Evolutionary conservation across 2,113 vertebrate species (phyloP).

Genomic region (Paratilapia polleni): DNA sequence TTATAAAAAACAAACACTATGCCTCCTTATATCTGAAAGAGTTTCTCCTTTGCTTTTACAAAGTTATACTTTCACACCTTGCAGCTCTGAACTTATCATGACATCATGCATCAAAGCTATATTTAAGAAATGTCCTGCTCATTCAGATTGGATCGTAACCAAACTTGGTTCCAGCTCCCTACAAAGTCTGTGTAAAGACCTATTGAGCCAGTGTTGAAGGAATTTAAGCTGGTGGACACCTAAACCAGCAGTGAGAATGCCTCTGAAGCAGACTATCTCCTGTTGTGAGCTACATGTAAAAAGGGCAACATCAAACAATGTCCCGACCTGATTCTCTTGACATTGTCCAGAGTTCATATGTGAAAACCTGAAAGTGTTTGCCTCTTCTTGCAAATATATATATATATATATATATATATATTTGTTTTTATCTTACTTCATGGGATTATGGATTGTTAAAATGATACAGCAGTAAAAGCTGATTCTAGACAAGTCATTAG

Average conservation of each 20-base stretch:
- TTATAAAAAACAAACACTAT: not conserved
- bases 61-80: not conserved
- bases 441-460: not conserved
- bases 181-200: not conserved
- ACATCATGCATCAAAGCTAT: not conserved
- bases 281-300: not conserved
- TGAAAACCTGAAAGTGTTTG: not conserved
- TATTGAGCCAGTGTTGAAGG: constrained; percentile 1
- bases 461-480: not conserved
- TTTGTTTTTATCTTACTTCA: not conserved
- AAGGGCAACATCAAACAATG: not conserved
- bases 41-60: not conserved
- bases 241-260: not conserved
- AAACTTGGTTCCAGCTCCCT: not conserved
- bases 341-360: not conserved
- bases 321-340: not conserved
- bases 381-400: not conserved
- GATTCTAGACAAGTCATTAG: not conserved
- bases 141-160: not conserved
- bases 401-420: too few relatives aligned
- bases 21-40: too few relatives aligned
- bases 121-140: constrained; percentile 8
- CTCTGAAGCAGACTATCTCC: not conserved
- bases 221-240: not conserved
- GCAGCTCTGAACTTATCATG: not conserved